A percentile compares a stretch with the other conserved stretches of the same genome.
phyloP scores from a whole-genome alignment of 1,140 invertebrate genomes.

The Drosophila asahinai region DNA sequence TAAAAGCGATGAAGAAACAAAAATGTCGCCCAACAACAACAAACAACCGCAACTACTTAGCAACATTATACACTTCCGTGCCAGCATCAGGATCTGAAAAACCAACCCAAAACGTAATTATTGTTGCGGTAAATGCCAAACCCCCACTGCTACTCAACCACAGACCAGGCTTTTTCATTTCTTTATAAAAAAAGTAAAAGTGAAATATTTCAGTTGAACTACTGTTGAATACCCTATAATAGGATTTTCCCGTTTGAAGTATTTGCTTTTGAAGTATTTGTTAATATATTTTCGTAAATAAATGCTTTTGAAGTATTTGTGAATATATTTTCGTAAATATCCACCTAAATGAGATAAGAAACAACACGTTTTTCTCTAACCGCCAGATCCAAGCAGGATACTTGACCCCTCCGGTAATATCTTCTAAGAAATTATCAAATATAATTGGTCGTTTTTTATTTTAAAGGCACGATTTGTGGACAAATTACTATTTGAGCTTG shows the following conservation, averaged over 20 bases:
- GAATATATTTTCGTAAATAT: no score
- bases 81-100: constrained; percentile 63
- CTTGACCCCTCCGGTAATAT: no score
- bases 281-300: no score
- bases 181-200: constrained; percentile 52
- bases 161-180: constrained; percentile 76
- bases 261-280: not conserved
- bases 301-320: not conserved
- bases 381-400: no score
- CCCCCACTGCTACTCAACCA: constrained; percentile 27
- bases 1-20: constrained; percentile 21
- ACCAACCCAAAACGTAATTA: constrained; percentile 77
- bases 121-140: constrained; percentile 74
- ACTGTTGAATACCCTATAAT: not conserved
- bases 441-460: no score
- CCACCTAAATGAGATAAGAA: no score
- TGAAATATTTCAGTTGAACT: not conserved
- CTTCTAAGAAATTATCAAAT: no score
- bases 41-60: constrained; percentile 80
- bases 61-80: constrained; percentile 82
- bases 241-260: accelerated
- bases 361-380: no score
- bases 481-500: no score
- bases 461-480: no score
- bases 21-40: constrained; percentile 50